These are phyloP conservation scores for Naso thynnoides DNA, from an alignment of 2,797 vertebrate species.

Conservation along the genomic window DNA sequence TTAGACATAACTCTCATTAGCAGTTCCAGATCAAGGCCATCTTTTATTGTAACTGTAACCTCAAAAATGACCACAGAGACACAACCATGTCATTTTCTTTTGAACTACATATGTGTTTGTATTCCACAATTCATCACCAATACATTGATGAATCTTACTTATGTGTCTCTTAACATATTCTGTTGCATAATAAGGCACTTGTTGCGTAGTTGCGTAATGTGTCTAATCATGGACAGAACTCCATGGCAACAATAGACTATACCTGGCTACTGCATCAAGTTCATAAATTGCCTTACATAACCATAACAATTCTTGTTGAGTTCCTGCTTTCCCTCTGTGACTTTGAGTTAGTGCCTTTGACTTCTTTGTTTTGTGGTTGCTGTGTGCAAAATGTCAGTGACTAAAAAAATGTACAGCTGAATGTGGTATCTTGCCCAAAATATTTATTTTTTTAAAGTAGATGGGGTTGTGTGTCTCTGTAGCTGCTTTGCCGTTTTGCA, in stretches of 20 bases:
- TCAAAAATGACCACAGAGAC: too few relatives aligned
- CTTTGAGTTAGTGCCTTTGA: too few relatives aligned
- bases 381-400: not conserved
- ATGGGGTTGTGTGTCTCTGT: not conserved
- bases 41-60: too few relatives aligned
- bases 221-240: conserved; percentile 3
- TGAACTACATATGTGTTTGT: not conserved
- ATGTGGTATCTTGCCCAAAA: not conserved
- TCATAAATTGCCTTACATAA: too few relatives aligned
- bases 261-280: too few relatives aligned
- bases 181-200: conserved; percentile 23
- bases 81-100: too few relatives aligned
- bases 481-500: not conserved
- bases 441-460: too few relatives aligned
- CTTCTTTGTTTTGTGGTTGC: not conserved
- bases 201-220: conserved; percentile 44
- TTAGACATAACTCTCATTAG: too few relatives aligned
- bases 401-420: not conserved
- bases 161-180: conserved; percentile 7
- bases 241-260: conserved; percentile 19
- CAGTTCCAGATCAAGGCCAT: too few relatives aligned
- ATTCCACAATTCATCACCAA: not conserved
- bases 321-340: too few relatives aligned
- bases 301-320: too few relatives aligned
- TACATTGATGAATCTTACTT: not conserved